Percentiles rank a stretch among this genome's conserved stretches.
These are phyloP conservation scores for Dufourea novaeangliae DNA, from an alignment of 1,140 invertebrate genomes.

Conservation along the genomic window DNA sequence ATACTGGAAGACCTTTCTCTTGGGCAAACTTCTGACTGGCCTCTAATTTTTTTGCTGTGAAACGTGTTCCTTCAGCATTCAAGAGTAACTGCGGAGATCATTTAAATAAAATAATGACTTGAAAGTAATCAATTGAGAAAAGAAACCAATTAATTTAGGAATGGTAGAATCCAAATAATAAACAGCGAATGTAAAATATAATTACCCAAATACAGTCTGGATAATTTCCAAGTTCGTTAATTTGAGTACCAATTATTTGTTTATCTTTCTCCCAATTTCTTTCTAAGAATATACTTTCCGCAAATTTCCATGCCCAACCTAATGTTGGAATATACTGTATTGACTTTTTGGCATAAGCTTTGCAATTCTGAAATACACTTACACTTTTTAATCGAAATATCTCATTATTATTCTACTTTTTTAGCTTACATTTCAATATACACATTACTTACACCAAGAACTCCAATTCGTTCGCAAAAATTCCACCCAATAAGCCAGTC, in stretches of 20 bases:
- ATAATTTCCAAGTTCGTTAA: conserved; percentile 92
- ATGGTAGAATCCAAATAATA: conserved; percentile 5
- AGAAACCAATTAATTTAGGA: not conserved
- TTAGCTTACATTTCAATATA: not conserved
- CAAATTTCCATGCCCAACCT: conserved; percentile 97
- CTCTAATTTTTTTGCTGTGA: conserved; percentile 93
- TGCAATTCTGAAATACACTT: conserved; percentile 89
- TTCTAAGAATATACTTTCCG: conserved; percentile 95
- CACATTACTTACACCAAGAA: conserved; percentile 88
- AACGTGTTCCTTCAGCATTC: conserved; percentile 97
- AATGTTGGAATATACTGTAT: conserved; percentile 95
- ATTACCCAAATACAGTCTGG: conserved; percentile 92
- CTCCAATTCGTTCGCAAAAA: conserved; percentile 88
- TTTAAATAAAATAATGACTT: conserved; percentile 45
- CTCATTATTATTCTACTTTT: not conserved
- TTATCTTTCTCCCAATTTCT: conserved; percentile 95
- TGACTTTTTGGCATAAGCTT: conserved; percentile 96
- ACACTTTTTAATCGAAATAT: conserved; percentile 27
- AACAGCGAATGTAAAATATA: conserved; percentile 17
- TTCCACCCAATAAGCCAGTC: conserved; percentile 97
- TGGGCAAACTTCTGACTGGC: conserved; percentile 93
- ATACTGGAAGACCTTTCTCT: conserved; percentile 90
- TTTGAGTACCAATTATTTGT: conserved; percentile 89
- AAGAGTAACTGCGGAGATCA: conserved; percentile 86
- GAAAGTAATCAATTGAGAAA: not conserved